Conservation (phyloP, 2,113 vertebrate species). For the Proterorhinus semilunaris region DNA sequence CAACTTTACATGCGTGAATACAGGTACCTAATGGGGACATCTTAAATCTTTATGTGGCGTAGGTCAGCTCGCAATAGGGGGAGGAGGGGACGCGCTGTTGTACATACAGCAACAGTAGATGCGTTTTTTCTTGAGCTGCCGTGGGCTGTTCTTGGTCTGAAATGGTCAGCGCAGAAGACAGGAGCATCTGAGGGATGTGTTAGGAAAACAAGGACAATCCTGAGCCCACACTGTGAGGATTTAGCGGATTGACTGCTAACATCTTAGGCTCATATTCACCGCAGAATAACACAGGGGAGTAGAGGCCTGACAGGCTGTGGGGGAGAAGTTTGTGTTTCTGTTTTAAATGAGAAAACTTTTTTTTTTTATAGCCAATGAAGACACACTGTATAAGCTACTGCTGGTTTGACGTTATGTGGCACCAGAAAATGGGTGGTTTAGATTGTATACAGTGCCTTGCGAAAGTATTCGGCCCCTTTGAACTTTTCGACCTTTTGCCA, state of each 20-base stretch:
- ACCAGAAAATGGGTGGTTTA: too few relatives aligned
- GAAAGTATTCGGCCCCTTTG: too few relatives aligned
- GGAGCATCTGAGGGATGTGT: conserved; percentile 1
- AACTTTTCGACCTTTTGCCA: too few relatives aligned
- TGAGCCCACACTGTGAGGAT: neutral
- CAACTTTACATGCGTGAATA: conserved; percentile 2
- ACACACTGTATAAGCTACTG: too few relatives aligned
- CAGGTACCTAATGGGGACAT: neutral
- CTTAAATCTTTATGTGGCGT: neutral
- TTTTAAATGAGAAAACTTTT: conserved; percentile 5
- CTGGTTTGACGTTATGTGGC: too few relatives aligned
- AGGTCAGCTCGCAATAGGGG: neutral
- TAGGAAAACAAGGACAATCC: conserved; percentile 1
- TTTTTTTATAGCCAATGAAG: too few relatives aligned
- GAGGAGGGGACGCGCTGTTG: too few relatives aligned
- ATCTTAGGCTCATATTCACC: neutral
- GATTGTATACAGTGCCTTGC: too few relatives aligned
- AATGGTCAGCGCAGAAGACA: neutral
- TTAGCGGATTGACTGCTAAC: neutral
- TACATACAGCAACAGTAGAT: neutral
- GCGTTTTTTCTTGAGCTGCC: neutral
- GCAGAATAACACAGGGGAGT: neutral
- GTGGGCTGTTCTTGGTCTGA: neutral
- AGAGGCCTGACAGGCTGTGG: neutral
- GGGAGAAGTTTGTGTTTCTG: neutral